Base-by-base conservation (phyloP, 2,888 invertebrate species). In the Ptychoptera albimana region DNA sequence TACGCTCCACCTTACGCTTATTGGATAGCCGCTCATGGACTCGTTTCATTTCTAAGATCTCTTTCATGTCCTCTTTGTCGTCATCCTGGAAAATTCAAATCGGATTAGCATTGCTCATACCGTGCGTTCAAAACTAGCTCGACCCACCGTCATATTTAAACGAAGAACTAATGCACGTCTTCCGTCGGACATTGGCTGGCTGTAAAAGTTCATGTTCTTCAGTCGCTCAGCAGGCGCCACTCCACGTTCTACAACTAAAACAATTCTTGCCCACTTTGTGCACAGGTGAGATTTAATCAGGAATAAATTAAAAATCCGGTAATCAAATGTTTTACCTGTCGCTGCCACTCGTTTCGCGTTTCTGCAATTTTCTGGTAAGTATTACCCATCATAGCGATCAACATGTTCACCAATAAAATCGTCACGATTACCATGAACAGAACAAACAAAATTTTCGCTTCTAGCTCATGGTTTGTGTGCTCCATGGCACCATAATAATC, bases 361-460 rank as follows among this genome's bases (percentile, higher is more conserved):
- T 94, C 92, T 1, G 92, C 92, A 53, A 97, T 94, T 68, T 93
- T 89, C 63, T 93, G 92, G 61, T 97, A 98, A 3, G 97, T 97
- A 64, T 96, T 96, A 0, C 96, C 97, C 97, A 97, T 97, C 96
- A 97, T 97, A 50, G 96, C 96, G 57, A 97, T 97, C 65, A 97
- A 72, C 91, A 97, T 92, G 72, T 97, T 97, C 42, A 97, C 89
- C 46, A 97, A 70, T 31, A 97, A 69, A 47, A 97, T 83, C 0
- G 92, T 91, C 14, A 96, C 97, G 60, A 96, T 85, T 45, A 85
- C 87, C 92, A 97, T 97, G 67, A 92, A 98, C 32, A 94, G 72
- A n/a, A 96, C 84, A 67, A 97, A 97, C 11, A 96, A 70, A 12
- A 85, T 69, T 83, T 93, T 93, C 11, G 88, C 91, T 57, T 87